phyloP scores from a whole-genome alignment of 2,113 vertebrate genomes.

The Hepsetus odoe region DNA sequence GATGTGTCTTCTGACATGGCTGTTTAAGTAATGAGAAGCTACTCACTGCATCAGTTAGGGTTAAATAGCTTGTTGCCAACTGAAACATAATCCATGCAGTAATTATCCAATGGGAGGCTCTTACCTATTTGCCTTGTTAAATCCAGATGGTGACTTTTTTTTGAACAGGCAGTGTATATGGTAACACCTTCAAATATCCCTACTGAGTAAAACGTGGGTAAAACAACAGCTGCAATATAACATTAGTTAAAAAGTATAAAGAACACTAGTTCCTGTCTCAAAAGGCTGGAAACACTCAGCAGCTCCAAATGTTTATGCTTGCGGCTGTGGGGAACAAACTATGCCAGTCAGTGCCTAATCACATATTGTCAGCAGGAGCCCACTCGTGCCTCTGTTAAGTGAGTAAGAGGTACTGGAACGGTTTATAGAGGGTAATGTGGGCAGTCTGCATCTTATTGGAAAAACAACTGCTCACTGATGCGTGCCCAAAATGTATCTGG shows the following conservation, averaged over 20 bases:
- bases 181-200: constrained; percentile 1
- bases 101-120: no score
- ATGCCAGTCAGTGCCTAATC: not conserved
- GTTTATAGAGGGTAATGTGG: not conserved
- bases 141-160: no score
- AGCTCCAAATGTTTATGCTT: constrained; percentile 29
- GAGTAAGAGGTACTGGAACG: not conserved
- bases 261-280: not conserved
- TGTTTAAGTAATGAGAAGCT: no score
- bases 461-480: constrained; percentile 48
- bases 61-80: no score
- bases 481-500: constrained; percentile 20
- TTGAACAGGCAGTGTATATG: no score
- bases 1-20: no score
- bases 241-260: constrained; percentile 3
- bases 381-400: not conserved
- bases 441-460: constrained; percentile 35
- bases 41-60: no score
- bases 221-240: constrained; percentile 9
- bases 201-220: not conserved
- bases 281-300: not conserved
- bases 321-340: constrained; percentile 43
- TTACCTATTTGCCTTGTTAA: no score
- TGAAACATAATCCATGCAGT: no score
- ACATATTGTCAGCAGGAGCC: not conserved